Conservation (phyloP, 2,888 invertebrate genomes). For the Thymelicus acteon region DNA sequence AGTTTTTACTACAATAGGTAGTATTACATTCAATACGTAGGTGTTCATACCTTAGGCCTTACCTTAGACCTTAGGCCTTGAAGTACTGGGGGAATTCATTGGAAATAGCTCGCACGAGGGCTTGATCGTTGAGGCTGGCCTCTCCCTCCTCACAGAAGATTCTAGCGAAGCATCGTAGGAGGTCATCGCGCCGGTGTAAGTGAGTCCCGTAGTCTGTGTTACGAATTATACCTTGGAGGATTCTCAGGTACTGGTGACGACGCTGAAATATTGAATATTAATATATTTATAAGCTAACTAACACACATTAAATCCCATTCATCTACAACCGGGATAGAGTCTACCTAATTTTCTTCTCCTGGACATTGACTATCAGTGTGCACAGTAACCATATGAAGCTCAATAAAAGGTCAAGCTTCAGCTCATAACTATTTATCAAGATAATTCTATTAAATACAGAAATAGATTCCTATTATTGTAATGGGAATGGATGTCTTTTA, state of each 20-base stretch:
- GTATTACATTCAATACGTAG: background rate
- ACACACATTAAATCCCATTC: too few species aligned
- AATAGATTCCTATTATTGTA: too few species aligned
- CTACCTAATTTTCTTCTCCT: too few species aligned
- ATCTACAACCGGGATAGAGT: too few species aligned
- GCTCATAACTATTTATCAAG: too few species aligned
- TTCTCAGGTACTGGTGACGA: slow-evolving; percentile 90
- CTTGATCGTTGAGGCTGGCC: slow-evolving; percentile 90
- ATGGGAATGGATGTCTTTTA: too few species aligned
- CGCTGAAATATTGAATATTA: slow-evolving; percentile 75
- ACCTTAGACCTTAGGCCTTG: slow-evolving; percentile 86
- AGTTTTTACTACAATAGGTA: background rate
- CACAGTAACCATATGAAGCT: too few species aligned
- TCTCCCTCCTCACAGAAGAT: slow-evolving; percentile 94
- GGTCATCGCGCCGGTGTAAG: slow-evolving; percentile 91
- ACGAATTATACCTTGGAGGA: slow-evolving; percentile 91
- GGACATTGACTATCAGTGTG: too few species aligned
- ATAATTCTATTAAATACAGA: too few species aligned
- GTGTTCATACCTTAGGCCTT: slow-evolving; percentile 79
- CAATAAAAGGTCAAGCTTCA: too few species aligned
- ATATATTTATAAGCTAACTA: background rate
- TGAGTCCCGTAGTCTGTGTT: slow-evolving; percentile 93
- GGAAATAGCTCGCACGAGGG: slow-evolving; percentile 91
- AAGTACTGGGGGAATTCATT: slow-evolving; percentile 93
- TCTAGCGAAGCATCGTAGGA: slow-evolving; percentile 93